phyloP scores from a whole-genome alignment of 2,888 invertebrate genomes.

The Pandemis heparana region DNA sequence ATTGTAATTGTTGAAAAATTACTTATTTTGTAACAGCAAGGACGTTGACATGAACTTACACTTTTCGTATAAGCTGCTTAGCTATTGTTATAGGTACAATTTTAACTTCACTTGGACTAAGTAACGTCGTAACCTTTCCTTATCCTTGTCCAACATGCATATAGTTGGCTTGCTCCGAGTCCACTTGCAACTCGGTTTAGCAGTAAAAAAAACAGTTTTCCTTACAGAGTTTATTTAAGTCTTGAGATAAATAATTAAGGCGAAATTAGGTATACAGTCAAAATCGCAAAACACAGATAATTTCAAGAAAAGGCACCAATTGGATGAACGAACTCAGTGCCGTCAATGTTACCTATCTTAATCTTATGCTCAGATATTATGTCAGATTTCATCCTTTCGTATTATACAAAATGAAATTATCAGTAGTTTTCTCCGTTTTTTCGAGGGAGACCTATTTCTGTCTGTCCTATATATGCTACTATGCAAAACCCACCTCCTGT shows the following conservation, averaged over 20 bases:
- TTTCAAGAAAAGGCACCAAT: conserved; percentile 1
- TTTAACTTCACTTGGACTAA: too few relatives aligned
- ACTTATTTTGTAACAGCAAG: too few relatives aligned
- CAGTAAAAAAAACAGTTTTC: not conserved
- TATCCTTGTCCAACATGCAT: too few relatives aligned
- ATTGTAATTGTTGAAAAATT: too few relatives aligned
- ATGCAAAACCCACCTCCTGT: too few relatives aligned
- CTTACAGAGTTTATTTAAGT: not conserved
- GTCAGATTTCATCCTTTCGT: not conserved
- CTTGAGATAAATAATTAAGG: not conserved
- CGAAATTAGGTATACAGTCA: not conserved
- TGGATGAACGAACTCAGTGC: not conserved
- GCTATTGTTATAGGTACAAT: too few relatives aligned
- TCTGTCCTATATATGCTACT: too few relatives aligned
- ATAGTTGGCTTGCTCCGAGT: too few relatives aligned
- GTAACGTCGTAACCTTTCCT: too few relatives aligned
- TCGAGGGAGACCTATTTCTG: not conserved
- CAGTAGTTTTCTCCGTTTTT: not conserved
- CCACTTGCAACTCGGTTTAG: too few relatives aligned
- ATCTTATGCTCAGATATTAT: not conserved
- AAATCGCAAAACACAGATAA: not conserved
- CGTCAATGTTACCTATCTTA: not conserved
- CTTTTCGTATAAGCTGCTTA: too few relatives aligned
- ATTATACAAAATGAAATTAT: not conserved
- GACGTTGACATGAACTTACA: too few relatives aligned